A percentile compares a stretch with the other conserved stretches of the same genome.
These are phyloP conservation scores for Orientallactaga bullata DNA, from an alignment of 2,113 vertebrate genomes.

Conservation along the genomic window DNA sequence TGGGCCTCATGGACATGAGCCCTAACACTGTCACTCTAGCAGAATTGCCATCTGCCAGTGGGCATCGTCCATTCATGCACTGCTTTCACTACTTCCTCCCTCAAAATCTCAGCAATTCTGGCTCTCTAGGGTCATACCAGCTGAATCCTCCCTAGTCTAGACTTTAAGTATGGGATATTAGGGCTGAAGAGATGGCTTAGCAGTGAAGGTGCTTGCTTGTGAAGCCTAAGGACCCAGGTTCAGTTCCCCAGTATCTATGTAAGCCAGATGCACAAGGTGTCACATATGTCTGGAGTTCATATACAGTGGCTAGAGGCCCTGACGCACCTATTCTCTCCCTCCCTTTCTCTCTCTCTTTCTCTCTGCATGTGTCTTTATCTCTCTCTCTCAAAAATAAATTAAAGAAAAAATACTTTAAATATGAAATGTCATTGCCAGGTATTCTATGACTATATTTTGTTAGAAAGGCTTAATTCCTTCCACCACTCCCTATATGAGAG, in stretches of 20 bases:
- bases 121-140: background rate
- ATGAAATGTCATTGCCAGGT: background rate
- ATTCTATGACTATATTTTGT: background rate
- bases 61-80: background rate
- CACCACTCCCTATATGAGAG: background rate
- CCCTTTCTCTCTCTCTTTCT: too few relatives aligned
- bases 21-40: background rate
- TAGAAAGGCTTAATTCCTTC: background rate
- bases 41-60: background rate
- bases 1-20: fast-evolving
- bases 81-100: background rate
- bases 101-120: background rate
- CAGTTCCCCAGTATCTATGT: too few relatives aligned
- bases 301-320: too few relatives aligned
- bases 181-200: too few relatives aligned
- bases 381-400: too few relatives aligned
- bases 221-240: too few relatives aligned
- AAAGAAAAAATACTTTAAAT: background rate
- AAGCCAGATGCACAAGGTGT: too few relatives aligned
- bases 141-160: background rate
- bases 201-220: too few relatives aligned
- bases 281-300: too few relatives aligned
- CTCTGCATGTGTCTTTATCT: too few relatives aligned
- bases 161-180: too few relatives aligned
- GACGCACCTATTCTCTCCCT: too few relatives aligned